phyloP scores from a whole-genome alignment of 2,888 invertebrate genomes.

The Sarcophaga carnaria region DNA sequence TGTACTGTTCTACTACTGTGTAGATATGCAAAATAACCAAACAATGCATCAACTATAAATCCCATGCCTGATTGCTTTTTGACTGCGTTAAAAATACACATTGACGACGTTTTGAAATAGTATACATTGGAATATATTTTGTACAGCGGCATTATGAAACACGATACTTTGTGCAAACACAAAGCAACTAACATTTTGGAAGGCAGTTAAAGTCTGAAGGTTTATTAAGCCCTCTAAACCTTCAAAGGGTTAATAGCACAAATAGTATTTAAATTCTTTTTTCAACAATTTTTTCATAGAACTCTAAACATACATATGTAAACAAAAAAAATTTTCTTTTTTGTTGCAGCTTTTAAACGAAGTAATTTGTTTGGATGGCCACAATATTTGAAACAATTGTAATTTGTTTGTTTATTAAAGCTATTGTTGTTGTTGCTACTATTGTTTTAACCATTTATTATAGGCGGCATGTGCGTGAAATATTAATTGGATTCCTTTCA shows the following conservation, averaged over 20 bases:
- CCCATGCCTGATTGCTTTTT: too few species aligned
- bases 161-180: too few species aligned
- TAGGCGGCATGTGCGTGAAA: slow-evolving; percentile 54
- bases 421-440: slow-evolving; percentile 14
- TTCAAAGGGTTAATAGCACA: slow-evolving; percentile 34
- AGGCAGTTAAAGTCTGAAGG: neutral
- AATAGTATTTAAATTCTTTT: neutral
- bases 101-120: too few species aligned
- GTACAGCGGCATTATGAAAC: too few species aligned
- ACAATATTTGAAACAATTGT: slow-evolving; percentile 40
- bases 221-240: neutral
- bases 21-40: too few species aligned
- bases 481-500: slow-evolving; percentile 50
- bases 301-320: too few species aligned
- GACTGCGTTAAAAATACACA: too few species aligned
- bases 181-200: too few species aligned
- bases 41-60: too few species aligned
- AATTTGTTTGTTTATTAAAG: slow-evolving; percentile 3
- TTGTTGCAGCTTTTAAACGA: neutral
- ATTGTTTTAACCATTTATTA: slow-evolving; percentile 44
- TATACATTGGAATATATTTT: too few species aligned
- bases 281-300: neutral
- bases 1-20: too few species aligned
- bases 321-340: too few species aligned
- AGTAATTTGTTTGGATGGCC: slow-evolving; percentile 29